These are phyloP conservation scores for Drosophila serrata DNA, from an alignment of 1,140 invertebrate genomes.

Conservation along the genomic window DNA sequence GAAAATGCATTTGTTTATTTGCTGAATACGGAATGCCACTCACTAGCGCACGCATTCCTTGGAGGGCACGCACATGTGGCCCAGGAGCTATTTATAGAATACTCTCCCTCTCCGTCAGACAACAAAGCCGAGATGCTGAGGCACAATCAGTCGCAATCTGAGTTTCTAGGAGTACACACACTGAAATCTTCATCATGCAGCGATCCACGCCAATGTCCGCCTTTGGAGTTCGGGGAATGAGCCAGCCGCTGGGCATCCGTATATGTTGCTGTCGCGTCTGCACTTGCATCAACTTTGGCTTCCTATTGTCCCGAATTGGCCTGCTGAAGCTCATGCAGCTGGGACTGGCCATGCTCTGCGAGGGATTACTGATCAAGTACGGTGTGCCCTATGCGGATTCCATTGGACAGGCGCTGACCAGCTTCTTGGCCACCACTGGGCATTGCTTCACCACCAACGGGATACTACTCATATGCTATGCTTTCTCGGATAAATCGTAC, in stretches of 20 bases:
- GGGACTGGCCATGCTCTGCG: constrained; percentile 91
- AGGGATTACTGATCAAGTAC: constrained; percentile 91
- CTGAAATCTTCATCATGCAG: neutral
- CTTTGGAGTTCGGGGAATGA: constrained; percentile 75
- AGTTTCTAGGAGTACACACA: constrained; percentile 4
- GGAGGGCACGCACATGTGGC: constrained; percentile 9
- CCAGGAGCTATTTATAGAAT: constrained; percentile 12
- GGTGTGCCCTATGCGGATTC: constrained; percentile 89
- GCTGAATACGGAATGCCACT: neutral
- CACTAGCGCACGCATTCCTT: neutral
- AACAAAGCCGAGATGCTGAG: constrained; percentile 5
- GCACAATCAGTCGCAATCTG: constrained; percentile 5
- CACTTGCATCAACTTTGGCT: constrained; percentile 91
- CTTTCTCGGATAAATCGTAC: constrained; percentile 91
- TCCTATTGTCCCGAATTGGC: constrained; percentile 89
- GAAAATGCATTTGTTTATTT: constrained; percentile 1
- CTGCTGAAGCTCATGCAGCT: constrained; percentile 91
- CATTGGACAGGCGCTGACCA: constrained; percentile 90
- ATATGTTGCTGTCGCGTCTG: constrained; percentile 91
- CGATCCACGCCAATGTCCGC: constrained; percentile 55
- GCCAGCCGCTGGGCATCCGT: constrained; percentile 86
- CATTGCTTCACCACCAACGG: constrained; percentile 91
- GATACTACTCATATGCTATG: constrained; percentile 90
- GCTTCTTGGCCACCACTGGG: constrained; percentile 91
- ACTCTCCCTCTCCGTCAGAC: neutral